Evolutionary conservation across 2,888 invertebrate genomes (phyloP), one percentile per base, ranked within the genome.

Genomic region (Philhelius pedissequus): DNA sequence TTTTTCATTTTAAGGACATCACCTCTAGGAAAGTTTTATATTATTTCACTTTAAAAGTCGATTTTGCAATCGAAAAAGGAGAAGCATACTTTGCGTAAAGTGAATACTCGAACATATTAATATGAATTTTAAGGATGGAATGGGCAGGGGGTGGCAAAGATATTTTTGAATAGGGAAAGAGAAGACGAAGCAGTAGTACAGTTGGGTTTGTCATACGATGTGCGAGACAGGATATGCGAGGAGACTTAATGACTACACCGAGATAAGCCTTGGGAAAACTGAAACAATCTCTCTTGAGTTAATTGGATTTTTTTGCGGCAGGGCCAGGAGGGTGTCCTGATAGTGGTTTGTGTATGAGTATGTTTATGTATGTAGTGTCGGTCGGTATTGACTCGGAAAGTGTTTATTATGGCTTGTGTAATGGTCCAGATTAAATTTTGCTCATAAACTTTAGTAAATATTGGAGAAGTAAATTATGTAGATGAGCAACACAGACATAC

Each of bases 201-300:
- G 73, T 40, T 62, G 48, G 38, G 20, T 58, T 22, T 84, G 83
- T 79, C 83, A 84, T 79, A 71, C 70, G 15, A 56, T 71, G 75
- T 80, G 71, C 60, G 75, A 79, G 84, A 79, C 79, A 79, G 79
- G 78, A 54, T 83, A 69, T 79, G 75, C 38, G 75, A 40, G 48
- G 68, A 70, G 70, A 66, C 84, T 84, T 80, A 84, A 84, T 84
- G 79, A 84, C 79, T 79, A 84, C 76, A 80, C 60, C 66, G 71
- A 79, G 84, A 84, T 84, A 84, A 84, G 84, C 84, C 83, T 76
- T 84, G 84, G 84, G 84, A 80, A 64, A 84, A 84, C 79, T 76
- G 84, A 84, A 84, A 84, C 84, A 84, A 84, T 80, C 84, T 84
- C 84, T 84, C 84, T 84, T 84, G 75, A 84, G 79, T 84, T 80